Percentiles rank a stretch among this genome's conserved stretches.
Evolutionary conservation across 2,888 invertebrate species (phyloP).

Genomic region (Protonemura montana): DNA sequence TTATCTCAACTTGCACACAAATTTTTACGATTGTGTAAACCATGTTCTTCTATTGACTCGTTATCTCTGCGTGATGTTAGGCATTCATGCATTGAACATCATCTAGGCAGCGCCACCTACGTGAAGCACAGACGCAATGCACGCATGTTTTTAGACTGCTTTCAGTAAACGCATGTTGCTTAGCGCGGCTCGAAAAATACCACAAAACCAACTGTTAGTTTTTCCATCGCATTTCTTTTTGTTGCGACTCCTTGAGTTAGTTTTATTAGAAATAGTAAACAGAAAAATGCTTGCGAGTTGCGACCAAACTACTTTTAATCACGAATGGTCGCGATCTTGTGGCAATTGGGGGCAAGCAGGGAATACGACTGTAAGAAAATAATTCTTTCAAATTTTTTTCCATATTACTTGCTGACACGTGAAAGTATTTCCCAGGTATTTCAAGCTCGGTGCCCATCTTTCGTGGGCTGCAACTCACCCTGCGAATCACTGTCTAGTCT

Average conservation of each 20-base stretch:
- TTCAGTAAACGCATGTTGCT: too few relatives aligned
- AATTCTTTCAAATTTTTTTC: background rate
- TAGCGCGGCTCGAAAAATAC: too few relatives aligned
- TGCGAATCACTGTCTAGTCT: background rate
- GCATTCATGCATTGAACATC: background rate
- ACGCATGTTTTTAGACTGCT: background rate
- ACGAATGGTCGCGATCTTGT: background rate
- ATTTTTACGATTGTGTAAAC: constrained; percentile 41
- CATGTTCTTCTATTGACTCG: constrained; percentile 37
- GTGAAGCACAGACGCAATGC: background rate
- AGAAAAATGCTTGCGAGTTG: background rate
- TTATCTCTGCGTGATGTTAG: constrained; percentile 40
- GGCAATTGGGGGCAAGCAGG: background rate
- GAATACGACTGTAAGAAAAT: background rate
- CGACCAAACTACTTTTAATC: background rate
- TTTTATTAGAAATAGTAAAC: background rate
- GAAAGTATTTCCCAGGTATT: background rate
- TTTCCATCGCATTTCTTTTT: background rate
- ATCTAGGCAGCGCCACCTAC: background rate
- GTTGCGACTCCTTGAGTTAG: background rate
- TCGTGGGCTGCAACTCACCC: background rate
- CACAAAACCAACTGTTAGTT: background rate
- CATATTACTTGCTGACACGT: background rate
- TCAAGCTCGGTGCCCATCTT: background rate
- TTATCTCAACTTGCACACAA: constrained; percentile 32